These are phyloP conservation scores for Ellobius talpinus DNA, from an alignment of 2,113 vertebrate species.

Conservation along the genomic window DNA sequence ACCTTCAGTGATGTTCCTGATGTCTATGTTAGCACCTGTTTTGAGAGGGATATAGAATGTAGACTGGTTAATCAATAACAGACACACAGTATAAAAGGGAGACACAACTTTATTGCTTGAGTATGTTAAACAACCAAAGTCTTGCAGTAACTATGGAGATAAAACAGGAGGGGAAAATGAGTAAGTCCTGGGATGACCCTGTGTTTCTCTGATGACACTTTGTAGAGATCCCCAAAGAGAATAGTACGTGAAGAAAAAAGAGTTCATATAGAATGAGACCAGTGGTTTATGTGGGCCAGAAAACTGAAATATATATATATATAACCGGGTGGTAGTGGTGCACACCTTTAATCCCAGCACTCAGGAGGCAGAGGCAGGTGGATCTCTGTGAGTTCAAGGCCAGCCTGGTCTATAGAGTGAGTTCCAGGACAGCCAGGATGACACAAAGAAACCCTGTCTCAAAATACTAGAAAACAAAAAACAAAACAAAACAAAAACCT, in stretches of 20 bases:
- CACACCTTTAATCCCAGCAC: too few species aligned
- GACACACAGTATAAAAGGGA: neutral
- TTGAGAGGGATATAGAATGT: neutral
- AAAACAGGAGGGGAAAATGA: neutral
- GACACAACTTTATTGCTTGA: neutral
- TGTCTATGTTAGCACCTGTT: neutral
- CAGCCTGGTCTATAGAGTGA: too few species aligned
- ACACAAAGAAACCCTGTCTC: too few species aligned
- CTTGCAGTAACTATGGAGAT: neutral
- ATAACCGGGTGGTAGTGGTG: too few species aligned
- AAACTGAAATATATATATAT: too few species aligned
- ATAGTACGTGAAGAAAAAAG: neutral
- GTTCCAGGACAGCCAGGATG: too few species aligned
- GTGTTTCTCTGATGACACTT: neutral
- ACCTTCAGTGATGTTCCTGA: neutral
- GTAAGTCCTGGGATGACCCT: neutral
- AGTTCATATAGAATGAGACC: neutral
- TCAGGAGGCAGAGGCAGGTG: too few species aligned
- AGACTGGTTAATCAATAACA: neutral
- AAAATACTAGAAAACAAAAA: neutral
- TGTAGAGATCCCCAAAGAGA: neutral
- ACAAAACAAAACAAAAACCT: too few species aligned
- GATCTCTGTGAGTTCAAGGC: too few species aligned
- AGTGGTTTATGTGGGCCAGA: neutral
- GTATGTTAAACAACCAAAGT: neutral